A percentile compares a stretch with the other conserved stretches of the same genome.
Evolutionary conservation across 1,140 invertebrate genomes (phyloP).

Genomic region (Meloidogyne chitwoodi): DNA sequence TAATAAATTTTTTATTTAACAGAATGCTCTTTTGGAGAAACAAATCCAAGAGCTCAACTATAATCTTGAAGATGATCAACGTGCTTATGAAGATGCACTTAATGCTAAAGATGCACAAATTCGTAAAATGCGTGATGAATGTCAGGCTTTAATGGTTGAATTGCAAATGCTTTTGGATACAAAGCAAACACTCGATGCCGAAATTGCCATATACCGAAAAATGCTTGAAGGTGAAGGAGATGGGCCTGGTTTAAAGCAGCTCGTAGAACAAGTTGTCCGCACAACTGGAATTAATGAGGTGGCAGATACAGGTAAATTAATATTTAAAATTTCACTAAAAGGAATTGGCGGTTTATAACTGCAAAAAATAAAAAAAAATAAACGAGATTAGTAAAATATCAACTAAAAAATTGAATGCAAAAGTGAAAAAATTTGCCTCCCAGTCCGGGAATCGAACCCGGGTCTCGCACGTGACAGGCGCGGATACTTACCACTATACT

Average conservation of each 20-base stretch:
- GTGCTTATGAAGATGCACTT: constrained; percentile 57
- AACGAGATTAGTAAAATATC: too few relatives aligned
- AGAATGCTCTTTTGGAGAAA: constrained; percentile 63
- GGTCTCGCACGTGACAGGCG: constrained; percentile 66
- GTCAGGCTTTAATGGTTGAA: constrained; percentile 62
- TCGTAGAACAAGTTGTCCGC: constrained; percentile 59
- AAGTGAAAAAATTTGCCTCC: constrained; percentile 46
- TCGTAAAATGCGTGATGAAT: constrained; percentile 60
- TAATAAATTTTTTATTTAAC: constrained; percentile 1
- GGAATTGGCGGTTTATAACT: neutral
- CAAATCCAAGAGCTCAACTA: constrained; percentile 63
- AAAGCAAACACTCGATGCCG: constrained; percentile 60
- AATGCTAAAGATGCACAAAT: constrained; percentile 61
- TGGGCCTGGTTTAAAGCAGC: constrained; percentile 56
- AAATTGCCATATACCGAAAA: constrained; percentile 60
- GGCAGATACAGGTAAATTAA: constrained; percentile 46
- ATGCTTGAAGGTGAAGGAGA: constrained; percentile 60
- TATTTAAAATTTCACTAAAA: neutral
- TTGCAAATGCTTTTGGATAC: constrained; percentile 62
- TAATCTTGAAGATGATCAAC: constrained; percentile 62
- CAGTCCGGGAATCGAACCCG: constrained; percentile 65
- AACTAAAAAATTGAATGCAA: too few relatives aligned
- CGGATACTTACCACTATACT: constrained; percentile 66
- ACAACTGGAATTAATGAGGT: constrained; percentile 52
- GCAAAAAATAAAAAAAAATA: too few relatives aligned